Evolutionary conservation across 2,113 vertebrate species (phyloP).

Genomic region (Ginglymostoma cirratum): DNA sequence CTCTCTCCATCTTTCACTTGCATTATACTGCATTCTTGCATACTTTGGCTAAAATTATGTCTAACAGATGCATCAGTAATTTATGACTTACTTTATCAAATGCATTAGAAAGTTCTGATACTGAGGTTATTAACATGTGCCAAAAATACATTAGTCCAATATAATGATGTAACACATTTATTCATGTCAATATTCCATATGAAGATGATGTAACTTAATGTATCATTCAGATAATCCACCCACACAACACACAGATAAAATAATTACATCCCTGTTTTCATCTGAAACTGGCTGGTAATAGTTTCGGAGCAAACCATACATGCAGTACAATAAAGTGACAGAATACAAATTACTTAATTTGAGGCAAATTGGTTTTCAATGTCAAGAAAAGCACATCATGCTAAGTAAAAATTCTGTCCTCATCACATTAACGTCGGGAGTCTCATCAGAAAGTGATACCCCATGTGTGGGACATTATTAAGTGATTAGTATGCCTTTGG

Average conservation of each 20-base stretch:
- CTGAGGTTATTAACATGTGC: not conserved
- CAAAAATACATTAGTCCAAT: not conserved
- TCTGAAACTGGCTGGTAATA: not conserved
- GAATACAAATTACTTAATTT: not conserved
- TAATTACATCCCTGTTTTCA: not conserved
- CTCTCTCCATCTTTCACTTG: not conserved
- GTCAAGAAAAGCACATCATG: not conserved
- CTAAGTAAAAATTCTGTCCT: not conserved
- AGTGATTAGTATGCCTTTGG: not conserved
- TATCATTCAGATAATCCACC: not conserved
- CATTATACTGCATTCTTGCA: not conserved
- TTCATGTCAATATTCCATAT: not conserved
- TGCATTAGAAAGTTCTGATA: not conserved
- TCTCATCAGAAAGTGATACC: constrained; percentile 6
- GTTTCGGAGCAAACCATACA: not conserved
- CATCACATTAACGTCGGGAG: not conserved
- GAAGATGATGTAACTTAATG: not conserved
- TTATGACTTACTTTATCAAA: not conserved
- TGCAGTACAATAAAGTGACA: not conserved
- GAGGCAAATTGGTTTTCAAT: not conserved
- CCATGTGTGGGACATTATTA: not conserved
- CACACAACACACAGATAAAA: not conserved
- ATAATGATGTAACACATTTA: not conserved
- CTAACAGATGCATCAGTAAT: not conserved
- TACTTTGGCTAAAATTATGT: not conserved